Conservation (phyloP, 2,113 vertebrate genomes). For the Clarias gariepinus region DNA sequence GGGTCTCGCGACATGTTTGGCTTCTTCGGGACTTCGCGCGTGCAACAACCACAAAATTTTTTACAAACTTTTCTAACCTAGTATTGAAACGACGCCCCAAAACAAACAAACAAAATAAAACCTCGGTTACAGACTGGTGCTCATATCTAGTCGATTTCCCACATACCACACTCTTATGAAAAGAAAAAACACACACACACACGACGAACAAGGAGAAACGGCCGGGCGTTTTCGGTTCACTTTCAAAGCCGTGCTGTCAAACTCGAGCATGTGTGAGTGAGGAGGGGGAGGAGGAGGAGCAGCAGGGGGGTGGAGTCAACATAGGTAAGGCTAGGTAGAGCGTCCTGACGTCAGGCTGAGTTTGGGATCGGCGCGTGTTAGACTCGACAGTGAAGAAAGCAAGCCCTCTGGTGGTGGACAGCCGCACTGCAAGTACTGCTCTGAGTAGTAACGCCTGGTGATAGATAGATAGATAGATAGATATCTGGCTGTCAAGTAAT, state of each 20-base stretch:
- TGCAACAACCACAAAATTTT: not conserved
- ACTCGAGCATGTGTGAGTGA: constrained; percentile 65
- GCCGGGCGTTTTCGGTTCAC: not conserved
- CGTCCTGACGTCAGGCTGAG: constrained; percentile 37
- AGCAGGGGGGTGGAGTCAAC: constrained; percentile 37
- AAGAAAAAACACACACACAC: not conserved
- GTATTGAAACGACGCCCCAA: constrained; percentile 13
- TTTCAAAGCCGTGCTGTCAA: constrained; percentile 67
- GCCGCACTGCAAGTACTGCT: not conserved
- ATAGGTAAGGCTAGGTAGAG: constrained; percentile 37
- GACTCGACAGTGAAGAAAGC: not conserved
- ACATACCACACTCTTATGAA: not conserved
- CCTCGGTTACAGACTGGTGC: constrained; percentile 57
- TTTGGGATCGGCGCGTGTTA: not conserved
- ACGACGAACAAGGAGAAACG: constrained; percentile 13
- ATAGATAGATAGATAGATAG: not conserved
- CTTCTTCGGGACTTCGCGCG: constrained; percentile 24
- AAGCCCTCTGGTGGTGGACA: constrained; percentile 10
- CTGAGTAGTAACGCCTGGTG: too few species aligned
- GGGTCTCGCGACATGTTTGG: constrained; percentile 83
- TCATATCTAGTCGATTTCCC: constrained; percentile 55
- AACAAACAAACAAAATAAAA: not conserved
- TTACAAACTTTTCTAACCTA: not conserved
- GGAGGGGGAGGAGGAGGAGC: constrained; percentile 44
- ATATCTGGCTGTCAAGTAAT: too few species aligned